Conservation (phyloP, 2,888 invertebrate genomes). For the Opisthograptis luteolata region DNA sequence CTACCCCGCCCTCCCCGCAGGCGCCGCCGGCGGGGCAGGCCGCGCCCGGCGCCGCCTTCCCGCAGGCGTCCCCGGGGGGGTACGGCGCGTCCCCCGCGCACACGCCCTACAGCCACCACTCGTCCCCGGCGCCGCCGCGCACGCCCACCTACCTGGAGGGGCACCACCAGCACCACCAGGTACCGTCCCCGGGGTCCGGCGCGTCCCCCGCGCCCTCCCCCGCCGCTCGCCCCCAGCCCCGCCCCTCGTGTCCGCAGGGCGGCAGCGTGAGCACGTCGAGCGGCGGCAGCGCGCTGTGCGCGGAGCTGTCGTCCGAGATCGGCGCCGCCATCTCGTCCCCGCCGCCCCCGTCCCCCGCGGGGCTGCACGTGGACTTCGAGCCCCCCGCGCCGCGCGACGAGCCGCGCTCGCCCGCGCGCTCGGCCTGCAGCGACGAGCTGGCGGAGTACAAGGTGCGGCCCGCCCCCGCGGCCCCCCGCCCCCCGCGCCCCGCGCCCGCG, state of each 20-base stretch:
- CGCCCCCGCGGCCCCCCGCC: too few species aligned
- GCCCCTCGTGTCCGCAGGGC: constrained; percentile 41
- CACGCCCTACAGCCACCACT: constrained; percentile 78
- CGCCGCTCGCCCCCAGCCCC: constrained; percentile 47
- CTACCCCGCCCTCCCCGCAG: too few species aligned
- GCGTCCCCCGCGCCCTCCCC: constrained; percentile 57
- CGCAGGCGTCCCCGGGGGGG: constrained; percentile 64
- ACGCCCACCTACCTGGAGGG: constrained; percentile 55
- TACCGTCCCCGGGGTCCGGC: constrained; percentile 64
- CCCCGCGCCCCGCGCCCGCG: too few species aligned
- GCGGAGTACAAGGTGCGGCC: constrained; percentile 49
- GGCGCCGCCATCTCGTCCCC: constrained; percentile 91
- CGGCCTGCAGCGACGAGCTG: constrained; percentile 49
- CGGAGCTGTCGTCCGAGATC: constrained; percentile 90
- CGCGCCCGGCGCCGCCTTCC: constrained; percentile 55
- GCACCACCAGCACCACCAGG: constrained; percentile 41
- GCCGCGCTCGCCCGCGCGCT: constrained; percentile 52
- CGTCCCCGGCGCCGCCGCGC: constrained; percentile 64
- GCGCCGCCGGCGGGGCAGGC: constrained; percentile 40
- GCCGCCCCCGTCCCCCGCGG: constrained; percentile 87
- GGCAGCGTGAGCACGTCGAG: constrained; percentile 46
- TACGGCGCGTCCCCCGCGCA: constrained; percentile 76
- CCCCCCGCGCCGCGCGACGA: constrained; percentile 74
- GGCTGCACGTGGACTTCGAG: constrained; percentile 87
- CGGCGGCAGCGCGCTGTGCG: constrained; percentile 77